Base-by-base conservation (phyloP, 2,888 invertebrate genomes). In the Drosophila fungiperda region DNA sequence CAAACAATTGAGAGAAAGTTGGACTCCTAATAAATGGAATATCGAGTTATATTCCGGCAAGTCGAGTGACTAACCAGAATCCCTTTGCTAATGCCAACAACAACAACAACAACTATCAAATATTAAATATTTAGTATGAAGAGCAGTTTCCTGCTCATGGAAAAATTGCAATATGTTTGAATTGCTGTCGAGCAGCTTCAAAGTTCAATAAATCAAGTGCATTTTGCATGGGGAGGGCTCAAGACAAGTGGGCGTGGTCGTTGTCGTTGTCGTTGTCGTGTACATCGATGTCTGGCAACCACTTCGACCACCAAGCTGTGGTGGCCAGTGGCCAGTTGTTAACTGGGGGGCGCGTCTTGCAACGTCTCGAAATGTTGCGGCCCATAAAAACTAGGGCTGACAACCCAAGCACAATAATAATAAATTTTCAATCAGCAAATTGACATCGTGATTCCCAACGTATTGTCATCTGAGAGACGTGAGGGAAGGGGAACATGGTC, bases 341-440 rank as follows among this genome's bases (percentile, higher is more conserved):
- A 20, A 63, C 60, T 62, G 40, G 65, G 65, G 76, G 76, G 68
- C 68, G 64, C 64, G 60, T 68, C 76, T 59, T 35, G 54, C 33
- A 53, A 59, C 52, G 73, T 77, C 63, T 45, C 83, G 73, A 77
- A 48, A 62, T 42, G 78, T 73, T 67, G 54, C 83, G 71, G 81
- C 65, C 86, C 88, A 83, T 83, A 88, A 88, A 88, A 83, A 64
- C 81, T 32, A 57, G 23, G 45, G 8, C 45, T 45, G 20, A 23
- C 20, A 45, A 65, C 60, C 65, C 68, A 33, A 54, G 64, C 40
- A 61, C 68, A 71, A 87, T 85, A 82, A 85, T 83, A 90, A 92
- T 92, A 90, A 92, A 91, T 90, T 91, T 91, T 90, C 92, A 92
- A 92, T 92, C 92, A 92, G 91, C 87, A 92, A 92, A 92, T 92